Conservation (phyloP, 2,888 invertebrate species). For the Latrodectus elegans region DNA sequence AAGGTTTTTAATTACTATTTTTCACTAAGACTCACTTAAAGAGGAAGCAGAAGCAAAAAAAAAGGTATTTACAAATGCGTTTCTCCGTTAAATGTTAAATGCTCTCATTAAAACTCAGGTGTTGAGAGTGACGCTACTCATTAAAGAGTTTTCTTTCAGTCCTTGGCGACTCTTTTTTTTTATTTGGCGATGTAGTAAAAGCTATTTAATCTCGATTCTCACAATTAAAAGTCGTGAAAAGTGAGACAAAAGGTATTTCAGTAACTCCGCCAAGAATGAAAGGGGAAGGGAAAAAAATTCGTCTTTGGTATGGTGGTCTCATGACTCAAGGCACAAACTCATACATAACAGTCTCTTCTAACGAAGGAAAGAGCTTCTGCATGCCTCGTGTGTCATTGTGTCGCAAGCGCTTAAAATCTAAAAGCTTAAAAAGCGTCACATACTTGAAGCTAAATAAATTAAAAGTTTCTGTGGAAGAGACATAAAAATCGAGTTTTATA, state of each 20-base stretch:
- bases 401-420: slow-evolving; percentile 12
- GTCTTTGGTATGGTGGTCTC: slow-evolving; percentile 34
- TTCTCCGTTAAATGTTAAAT: slow-evolving; percentile 55
- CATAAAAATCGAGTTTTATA: slow-evolving; percentile 40
- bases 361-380: slow-evolving; percentile 18
- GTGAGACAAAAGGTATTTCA: slow-evolving; percentile 67
- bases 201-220: slow-evolving; percentile 68
- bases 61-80: slow-evolving; percentile 53
- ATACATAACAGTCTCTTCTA: slow-evolving; percentile 41
- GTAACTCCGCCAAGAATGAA: slow-evolving; percentile 30
- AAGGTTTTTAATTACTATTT: slow-evolving; percentile 58
- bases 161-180: slow-evolving; percentile 34
- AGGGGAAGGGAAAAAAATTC: slow-evolving; percentile 20
- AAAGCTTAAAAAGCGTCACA: slow-evolving; percentile 44
- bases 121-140: slow-evolving; percentile 57
- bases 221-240: slow-evolving; percentile 68
- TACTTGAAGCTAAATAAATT: slow-evolving; percentile 62
- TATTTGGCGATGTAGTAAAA: neutral
- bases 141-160: slow-evolving; percentile 50
- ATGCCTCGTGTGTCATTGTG: slow-evolving; percentile 45
- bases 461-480: slow-evolving; percentile 32
- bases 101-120: slow-evolving; percentile 62
- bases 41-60: neutral
- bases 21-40: slow-evolving; percentile 16
- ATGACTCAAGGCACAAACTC: slow-evolving; percentile 14